phyloP scores from a whole-genome alignment of 2,113 vertebrate genomes.

The Spilogale gracilis region DNA sequence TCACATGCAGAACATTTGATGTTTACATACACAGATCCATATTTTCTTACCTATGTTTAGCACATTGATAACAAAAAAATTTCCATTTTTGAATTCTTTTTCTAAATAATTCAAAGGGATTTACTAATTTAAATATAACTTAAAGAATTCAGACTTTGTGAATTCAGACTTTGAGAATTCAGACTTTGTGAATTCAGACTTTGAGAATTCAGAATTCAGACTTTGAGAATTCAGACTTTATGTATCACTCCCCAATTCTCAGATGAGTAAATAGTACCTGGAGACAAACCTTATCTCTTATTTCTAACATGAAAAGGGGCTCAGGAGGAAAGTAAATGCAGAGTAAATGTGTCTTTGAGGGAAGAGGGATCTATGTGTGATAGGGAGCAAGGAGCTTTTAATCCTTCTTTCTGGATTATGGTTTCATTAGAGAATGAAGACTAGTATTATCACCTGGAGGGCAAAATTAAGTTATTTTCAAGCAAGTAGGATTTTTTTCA shows the following conservation, averaged over 20 bases:
- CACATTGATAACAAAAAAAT: neutral
- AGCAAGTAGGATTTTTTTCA: neutral
- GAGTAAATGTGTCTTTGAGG: neutral
- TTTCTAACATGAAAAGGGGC: neutral
- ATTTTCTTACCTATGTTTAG: neutral
- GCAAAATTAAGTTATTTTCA: neutral
- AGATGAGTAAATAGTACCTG: neutral
- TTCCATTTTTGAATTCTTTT: neutral
- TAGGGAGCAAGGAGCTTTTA: neutral
- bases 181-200: neutral
- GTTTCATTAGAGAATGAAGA: neutral
- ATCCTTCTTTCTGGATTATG: neutral
- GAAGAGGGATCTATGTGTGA: neutral
- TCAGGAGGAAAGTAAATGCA: neutral
- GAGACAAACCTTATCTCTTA: neutral
- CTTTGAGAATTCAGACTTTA: neutral
- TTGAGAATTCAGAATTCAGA: neutral
- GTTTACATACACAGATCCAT: neutral
- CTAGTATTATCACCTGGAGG: neutral
- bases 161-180: neutral
- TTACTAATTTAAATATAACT: neutral
- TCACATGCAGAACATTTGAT: neutral
- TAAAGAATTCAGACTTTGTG: neutral
- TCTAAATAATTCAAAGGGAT: neutral
- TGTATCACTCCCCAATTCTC: neutral